Conservation (phyloP, 2,113 vertebrate genomes). For the Scortum barcoo region DNA sequence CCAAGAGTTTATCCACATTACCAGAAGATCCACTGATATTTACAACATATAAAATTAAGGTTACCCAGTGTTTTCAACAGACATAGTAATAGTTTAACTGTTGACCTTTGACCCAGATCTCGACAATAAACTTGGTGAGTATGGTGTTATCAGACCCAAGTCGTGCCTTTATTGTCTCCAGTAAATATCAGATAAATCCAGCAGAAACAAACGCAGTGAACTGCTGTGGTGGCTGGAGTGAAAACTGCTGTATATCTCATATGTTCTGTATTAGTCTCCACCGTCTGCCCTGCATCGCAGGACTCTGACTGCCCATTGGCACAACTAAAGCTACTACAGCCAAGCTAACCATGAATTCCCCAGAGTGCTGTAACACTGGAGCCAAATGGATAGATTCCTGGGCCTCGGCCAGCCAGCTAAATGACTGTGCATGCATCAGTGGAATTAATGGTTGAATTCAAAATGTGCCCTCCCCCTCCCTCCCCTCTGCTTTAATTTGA, state of each 20-base stretch:
- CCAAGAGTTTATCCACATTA: too few species aligned
- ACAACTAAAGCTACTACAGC: neutral
- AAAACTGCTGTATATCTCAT: too few species aligned
- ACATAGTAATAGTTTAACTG: too few species aligned
- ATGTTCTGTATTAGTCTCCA: conserved; percentile 25
- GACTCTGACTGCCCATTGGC: conserved; percentile 51
- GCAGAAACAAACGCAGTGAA: neutral
- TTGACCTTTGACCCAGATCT: too few species aligned
- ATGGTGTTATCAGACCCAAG: too few species aligned
- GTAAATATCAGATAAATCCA: too few species aligned
- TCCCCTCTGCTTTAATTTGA: conserved; percentile 30
- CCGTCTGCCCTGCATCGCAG: conserved; percentile 35
- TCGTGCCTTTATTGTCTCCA: too few species aligned
- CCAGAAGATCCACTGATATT: too few species aligned
- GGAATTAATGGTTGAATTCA: conserved; percentile 33
- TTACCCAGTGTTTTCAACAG: too few species aligned
- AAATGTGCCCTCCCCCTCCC: conserved; percentile 12
- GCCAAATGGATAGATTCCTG: conserved; percentile 54
- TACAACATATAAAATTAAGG: too few species aligned
- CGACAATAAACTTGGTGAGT: too few species aligned
- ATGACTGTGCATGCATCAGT: conserved; percentile 36
- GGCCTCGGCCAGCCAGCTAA: conserved; percentile 15
- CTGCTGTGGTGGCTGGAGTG: too few species aligned
- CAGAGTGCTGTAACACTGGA: conserved; percentile 26
- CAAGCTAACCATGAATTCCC: conserved; percentile 34